Evolutionary conservation across 2,888 invertebrate genomes (phyloP), one percentile per base, ranked within the genome.

Genomic region (Hemithea aestivaria): DNA sequence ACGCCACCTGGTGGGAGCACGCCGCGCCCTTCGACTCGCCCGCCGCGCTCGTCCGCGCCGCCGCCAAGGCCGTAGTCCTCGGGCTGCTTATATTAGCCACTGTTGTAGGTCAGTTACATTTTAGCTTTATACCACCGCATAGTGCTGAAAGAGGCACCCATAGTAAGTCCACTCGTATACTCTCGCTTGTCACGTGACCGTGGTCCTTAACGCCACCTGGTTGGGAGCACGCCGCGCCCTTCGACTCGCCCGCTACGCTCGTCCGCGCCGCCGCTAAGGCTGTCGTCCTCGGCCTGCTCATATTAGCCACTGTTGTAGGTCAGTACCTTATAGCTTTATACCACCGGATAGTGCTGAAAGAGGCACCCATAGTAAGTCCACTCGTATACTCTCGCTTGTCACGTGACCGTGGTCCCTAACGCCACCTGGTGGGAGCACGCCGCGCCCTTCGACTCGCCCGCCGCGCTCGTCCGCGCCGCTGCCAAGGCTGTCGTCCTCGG

Each of bases 261-360:
- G 75, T 91, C 45, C 89, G 90, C 45, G 90, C 90, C 66, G 90
- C 92, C 38, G 84, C 78, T 53, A 91, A 89, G 53, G 90, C 90
- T 20, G 71, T 90, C 35, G 63, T 89, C 22, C 80, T 91, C 48
- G 91, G 90, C 45, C 73, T 90, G 56, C 88, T 91, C 47, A 90
- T 91, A 53, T 72, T 91, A 53, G 89, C 90, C 39, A 91, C 91
- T 51, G 89, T 91, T 54, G 89, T 91, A 61, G 90, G 91, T 91
- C 67, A 85, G 58, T 41, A 10, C 20, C 12, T 10, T 27, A n/a
- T n/a, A n/a, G n/a, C n/a, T n/a, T n/a, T n/a, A n/a, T n/a, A n/a
- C n/a, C n/a, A n/a, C n/a, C n/a, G n/a, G n/a, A n/a, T n/a, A n/a
- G n/a, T n/a, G n/a, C n/a, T n/a, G n/a, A n/a, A n/a, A n/a, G n/a